Conservation (phyloP, 2,888 invertebrate genomes). For the Antheraea assamensis region DNA sequence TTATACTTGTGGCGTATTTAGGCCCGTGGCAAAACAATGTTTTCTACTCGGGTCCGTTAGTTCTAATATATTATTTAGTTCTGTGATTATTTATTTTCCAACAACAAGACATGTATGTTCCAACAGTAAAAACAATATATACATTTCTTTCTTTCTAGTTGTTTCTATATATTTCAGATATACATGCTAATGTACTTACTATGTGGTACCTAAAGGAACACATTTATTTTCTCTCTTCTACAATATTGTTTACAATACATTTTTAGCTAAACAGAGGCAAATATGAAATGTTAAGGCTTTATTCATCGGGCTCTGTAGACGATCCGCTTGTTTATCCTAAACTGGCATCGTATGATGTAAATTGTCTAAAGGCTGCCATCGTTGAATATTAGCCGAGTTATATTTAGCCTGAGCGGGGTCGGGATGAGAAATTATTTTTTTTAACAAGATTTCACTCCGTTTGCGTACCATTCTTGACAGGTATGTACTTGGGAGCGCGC, state of each 20-base stretch:
- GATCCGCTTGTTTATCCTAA: background rate
- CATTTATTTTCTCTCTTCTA: too few species aligned
- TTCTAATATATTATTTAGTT: too few species aligned
- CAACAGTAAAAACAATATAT: too few species aligned
- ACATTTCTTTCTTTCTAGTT: too few species aligned
- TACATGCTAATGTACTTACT: too few species aligned
- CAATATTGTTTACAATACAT: background rate
- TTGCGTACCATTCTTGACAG: background rate
- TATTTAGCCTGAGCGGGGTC: slow-evolving; percentile 15
- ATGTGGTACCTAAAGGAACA: too few species aligned
- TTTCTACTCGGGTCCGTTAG: too few species aligned
- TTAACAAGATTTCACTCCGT: slow-evolving; percentile 9
- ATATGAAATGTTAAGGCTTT: background rate
- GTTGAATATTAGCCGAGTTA: slow-evolving; percentile 6
- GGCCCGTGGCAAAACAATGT: too few species aligned
- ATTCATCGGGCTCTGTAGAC: background rate
- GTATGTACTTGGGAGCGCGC: background rate
- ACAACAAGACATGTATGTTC: too few species aligned
- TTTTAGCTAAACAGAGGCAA: background rate
- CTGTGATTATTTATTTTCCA: too few species aligned
- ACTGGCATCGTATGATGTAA: slow-evolving; percentile 1
- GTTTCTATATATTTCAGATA: too few species aligned
- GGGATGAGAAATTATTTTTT: slow-evolving; percentile 20
- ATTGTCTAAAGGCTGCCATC: background rate
- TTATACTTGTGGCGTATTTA: too few species aligned